These are phyloP conservation scores for Dryobota labecula DNA, from an alignment of 2,888 invertebrate species.

Conservation along the genomic window DNA sequence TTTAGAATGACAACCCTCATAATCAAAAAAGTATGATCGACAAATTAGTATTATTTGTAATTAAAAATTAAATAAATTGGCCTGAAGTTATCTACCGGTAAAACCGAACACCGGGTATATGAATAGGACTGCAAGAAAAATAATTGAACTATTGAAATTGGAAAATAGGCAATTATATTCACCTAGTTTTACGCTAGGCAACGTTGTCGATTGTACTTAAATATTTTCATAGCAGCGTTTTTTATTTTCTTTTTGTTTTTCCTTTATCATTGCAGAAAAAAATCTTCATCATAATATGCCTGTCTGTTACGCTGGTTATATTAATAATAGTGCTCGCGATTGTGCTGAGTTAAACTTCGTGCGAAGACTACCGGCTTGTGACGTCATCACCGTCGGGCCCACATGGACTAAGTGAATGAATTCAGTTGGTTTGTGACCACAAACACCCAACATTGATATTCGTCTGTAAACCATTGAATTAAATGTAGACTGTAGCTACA, in stretches of 20 bases:
- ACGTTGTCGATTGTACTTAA: conserved; percentile 50
- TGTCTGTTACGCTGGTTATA: conserved; percentile 94
- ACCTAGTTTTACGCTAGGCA: not conserved
- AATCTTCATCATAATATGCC: conserved; percentile 96
- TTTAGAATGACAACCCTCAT: conserved; percentile 24
- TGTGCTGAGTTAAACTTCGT: conserved; percentile 76
- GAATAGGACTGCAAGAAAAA: not conserved
- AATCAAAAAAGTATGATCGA: conserved; percentile 46
- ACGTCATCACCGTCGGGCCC: conserved; percentile 66
- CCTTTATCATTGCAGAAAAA: conserved; percentile 95
- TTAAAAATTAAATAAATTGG: not conserved
- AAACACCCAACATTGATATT: conserved; percentile 71
- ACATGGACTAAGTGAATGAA: conserved; percentile 65
- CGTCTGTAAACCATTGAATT: conserved; percentile 66
- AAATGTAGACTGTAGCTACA: conserved; percentile 54
- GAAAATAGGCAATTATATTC: not conserved
- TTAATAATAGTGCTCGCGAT: conserved; percentile 93
- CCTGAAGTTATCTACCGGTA: not conserved
- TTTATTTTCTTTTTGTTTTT: conserved; percentile 89
- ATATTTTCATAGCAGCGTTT: conserved; percentile 69
- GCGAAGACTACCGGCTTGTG: conserved; percentile 68
- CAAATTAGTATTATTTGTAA: conserved; percentile 10
- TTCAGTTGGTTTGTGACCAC: conserved; percentile 68
- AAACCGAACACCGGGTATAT: not conserved
- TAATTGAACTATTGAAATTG: not conserved